Evolutionary conservation across 2,888 invertebrate genomes (phyloP), one percentile per base, ranked within the genome.

Genomic region (Monoplex corrugatus): DNA sequence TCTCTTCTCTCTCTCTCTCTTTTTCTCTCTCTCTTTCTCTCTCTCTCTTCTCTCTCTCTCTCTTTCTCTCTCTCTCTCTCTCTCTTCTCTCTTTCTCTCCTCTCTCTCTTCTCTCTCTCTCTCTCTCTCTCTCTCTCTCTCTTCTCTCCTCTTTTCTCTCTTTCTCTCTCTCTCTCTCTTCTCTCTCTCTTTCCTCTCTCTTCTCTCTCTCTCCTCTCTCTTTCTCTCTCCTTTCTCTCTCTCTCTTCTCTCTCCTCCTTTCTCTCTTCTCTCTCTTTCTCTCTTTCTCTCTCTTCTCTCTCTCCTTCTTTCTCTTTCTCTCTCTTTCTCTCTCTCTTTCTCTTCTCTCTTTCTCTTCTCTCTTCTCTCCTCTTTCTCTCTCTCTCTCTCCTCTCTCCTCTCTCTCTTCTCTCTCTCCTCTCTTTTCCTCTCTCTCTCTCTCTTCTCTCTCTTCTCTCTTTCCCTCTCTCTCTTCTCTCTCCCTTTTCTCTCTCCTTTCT

Each of bases 221-320:
- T n/a, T n/a, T 68, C 10, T 40, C 6, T 40, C 40, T 68, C 19
- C 86, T 68, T 38, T 57, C 68, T 86, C 86, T 40, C 43, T 43
- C 68, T 68, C 68, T 86, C 68, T 68, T 43, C 8, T n/a, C 57
- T 40, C 68, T 68, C 68, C 35, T n/a, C n/a, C 40, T 86, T 68
- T 68, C 57, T 43, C 43, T 68, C 68, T 68, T n/a, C 43, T 68
- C 40, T 57, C 57, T 63, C 68, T 57, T 2, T 57, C 68, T 86
- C 57, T 57, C 68, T 86, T 68, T 63, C 68, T 68, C 38, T 32
- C 85, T 85, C 63, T 28, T 10, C n/a, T 57, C 85, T 84, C 50
- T n/a, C n/a, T 72, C 72, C 6, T 72, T 72, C 72, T 19, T 72
- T n/a, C 72, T 28, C 72, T 68, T 10, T 68, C 5, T 68, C 16